phyloP scores from a whole-genome alignment of 2,797 vertebrate genomes.

The Enoplosus armatus region DNA sequence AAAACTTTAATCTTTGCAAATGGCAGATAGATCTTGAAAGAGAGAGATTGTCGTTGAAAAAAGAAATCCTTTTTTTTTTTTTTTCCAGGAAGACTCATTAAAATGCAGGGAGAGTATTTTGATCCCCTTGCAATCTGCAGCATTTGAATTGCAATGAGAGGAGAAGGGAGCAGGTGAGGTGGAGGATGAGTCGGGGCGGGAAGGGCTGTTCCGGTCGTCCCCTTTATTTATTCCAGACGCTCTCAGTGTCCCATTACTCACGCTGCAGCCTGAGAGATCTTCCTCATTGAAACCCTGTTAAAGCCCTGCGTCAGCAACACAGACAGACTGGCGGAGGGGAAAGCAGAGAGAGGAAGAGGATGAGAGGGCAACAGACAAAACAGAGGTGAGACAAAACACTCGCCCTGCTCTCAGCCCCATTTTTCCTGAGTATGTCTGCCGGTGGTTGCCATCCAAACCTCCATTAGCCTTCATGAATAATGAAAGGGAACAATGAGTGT shows the following conservation, averaged over 20 bases:
- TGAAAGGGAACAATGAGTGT: constrained; percentile 72
- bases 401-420: constrained; percentile 56
- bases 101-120: constrained; percentile 37
- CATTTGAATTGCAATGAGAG: constrained; percentile 63
- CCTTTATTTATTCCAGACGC: constrained; percentile 72
- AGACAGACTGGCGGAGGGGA: constrained; percentile 36
- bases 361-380: constrained; percentile 60
- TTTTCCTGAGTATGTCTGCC: constrained; percentile 64
- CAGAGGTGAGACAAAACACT: constrained; percentile 71
- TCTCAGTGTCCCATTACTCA: constrained; percentile 78
- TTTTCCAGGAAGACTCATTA: constrained; percentile 47
- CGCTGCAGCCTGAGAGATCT: constrained; percentile 69
- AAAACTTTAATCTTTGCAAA: constrained; percentile 59
- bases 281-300: constrained; percentile 73
- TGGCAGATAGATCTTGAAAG: constrained; percentile 46
- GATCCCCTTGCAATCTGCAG: constrained; percentile 39
- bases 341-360: not conserved
- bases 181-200: constrained; percentile 40
- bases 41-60: constrained; percentile 20
- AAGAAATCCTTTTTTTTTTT: no score
- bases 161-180: constrained; percentile 35
- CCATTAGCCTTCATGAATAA: constrained; percentile 83
- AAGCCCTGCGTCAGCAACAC: constrained; percentile 75
- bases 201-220: constrained; percentile 46
- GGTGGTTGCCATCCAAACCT: constrained; percentile 72